Evolutionary conservation across 2,888 invertebrate genomes (phyloP), one percentile per base, ranked within the genome.

Genomic region (Leptopilina myrica): DNA sequence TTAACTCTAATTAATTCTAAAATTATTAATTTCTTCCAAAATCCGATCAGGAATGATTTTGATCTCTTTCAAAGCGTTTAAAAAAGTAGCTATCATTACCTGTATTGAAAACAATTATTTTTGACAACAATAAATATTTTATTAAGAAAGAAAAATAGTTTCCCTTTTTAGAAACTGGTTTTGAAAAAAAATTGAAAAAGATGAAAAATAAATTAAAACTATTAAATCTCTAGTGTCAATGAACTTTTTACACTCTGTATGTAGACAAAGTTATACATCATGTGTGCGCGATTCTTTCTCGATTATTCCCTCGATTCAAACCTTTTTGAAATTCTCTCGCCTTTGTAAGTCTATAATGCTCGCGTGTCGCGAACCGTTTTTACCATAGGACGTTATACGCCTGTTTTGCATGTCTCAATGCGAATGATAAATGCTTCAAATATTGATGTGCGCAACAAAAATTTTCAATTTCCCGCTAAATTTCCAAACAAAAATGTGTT

Each of bases 281-380:
- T 76, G 79, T 78, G 76, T 73, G 59, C 12, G 9, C 12, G 9
- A 9, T 9, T 78, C 78, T 79, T 65, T 76, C 77, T 67, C 79
- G 79, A 82, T 82, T 81, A 82, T 79, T 79, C 76, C 76, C 33
- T 64, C 73, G 69, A 73, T 73, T 78, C 78, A 69, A 20, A 67
- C 78, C 62, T 79, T 80, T 80, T 81, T 69, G 78, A 81, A 76
- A 76, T 76, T 78, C 77, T 62, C 69, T 76, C 78, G 69, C 76
- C 75, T 66, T 73, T 73, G 73, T 56, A 73, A 73, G 53, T 53
- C 56, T 73, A 73, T 53, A 73, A 49, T 62, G 20, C 73, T 73
- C 73, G 73, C 73, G 73, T 73, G 73, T 73, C 53, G 53, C 26
- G 53, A n/a, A 73, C n/a, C 73, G 73, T 33, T 73, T 73, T 20